Percentiles rank a stretch among this genome's conserved stretches.
These are phyloP conservation scores for Onychomys torridus DNA, from an alignment of 2,797 vertebrate genomes.

Conservation along the genomic window DNA sequence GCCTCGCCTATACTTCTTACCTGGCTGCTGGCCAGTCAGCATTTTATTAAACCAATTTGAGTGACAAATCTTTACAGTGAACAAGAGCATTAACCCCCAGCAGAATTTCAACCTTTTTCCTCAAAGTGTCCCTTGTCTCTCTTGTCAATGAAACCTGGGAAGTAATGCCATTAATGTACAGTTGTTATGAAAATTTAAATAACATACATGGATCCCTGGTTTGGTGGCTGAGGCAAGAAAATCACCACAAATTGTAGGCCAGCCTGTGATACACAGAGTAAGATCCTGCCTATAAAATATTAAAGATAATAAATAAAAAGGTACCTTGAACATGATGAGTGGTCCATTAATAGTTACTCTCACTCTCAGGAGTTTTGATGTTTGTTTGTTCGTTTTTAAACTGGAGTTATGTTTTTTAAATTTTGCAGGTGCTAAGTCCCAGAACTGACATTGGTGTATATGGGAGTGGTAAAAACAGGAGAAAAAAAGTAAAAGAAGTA, in stretches of 20 bases:
- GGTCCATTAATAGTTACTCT: constrained; percentile 1
- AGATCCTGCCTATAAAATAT: not conserved
- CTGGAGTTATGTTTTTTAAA: constrained; percentile 41
- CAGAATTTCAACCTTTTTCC: not conserved
- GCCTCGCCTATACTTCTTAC: no score
- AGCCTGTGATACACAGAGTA: not conserved
- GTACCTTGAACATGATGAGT: not conserved
- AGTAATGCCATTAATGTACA: not conserved
- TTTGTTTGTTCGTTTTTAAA: constrained; percentile 33
- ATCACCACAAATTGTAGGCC: not conserved
- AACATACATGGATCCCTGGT: not conserved
- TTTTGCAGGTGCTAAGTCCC: constrained; percentile 94
- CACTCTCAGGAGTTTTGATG: constrained; percentile 1
- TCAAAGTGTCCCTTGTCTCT: constrained; percentile 48
- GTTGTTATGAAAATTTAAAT: constrained; percentile 9
- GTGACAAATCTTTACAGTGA: no score
- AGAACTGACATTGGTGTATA: constrained; percentile 96
- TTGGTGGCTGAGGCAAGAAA: not conserved
- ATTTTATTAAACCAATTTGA: no score
- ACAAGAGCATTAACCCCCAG: no score
- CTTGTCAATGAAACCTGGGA: constrained; percentile 18
- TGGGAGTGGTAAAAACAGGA: constrained; percentile 95
- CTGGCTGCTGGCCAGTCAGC: no score
- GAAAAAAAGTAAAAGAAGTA: constrained; percentile 95
- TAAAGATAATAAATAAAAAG: not conserved